Evolutionary conservation across 1,140 invertebrate genomes (phyloP).

Genomic region (Palaemon carinicauda): DNA sequence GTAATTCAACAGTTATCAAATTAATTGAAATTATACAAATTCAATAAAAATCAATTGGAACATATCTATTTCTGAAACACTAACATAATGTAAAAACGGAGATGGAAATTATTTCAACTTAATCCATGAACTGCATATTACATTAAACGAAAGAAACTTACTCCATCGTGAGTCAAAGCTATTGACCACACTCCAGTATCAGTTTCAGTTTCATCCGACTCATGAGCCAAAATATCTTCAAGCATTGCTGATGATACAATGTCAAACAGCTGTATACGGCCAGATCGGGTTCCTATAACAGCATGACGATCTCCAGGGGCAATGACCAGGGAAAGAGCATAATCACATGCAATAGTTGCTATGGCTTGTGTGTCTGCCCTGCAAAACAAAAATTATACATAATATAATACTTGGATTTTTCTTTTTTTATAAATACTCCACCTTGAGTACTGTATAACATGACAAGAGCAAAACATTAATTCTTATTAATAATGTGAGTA

Average conservation of each 20-base stretch:
- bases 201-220: slow-evolving; percentile 67
- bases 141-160: slow-evolving; percentile 63
- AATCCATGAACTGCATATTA: too few relatives aligned
- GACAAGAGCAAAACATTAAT: too few relatives aligned
- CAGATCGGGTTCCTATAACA: slow-evolving; percentile 87
- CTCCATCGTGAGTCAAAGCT: slow-evolving; percentile 77
- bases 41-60: too few relatives aligned
- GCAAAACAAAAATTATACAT: not conserved
- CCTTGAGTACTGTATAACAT: too few relatives aligned
- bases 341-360: slow-evolving; percentile 77
- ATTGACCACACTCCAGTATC: slow-evolving; percentile 74
- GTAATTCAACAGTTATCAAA: too few relatives aligned
- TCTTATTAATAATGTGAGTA: too few relatives aligned
- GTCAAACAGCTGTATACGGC: slow-evolving; percentile 87
- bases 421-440: too few relatives aligned
- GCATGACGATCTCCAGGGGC: slow-evolving; percentile 92
- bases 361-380: slow-evolving; percentile 70
- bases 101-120: too few relatives aligned
- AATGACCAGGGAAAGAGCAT: slow-evolving; percentile 80
- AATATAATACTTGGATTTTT: too few relatives aligned
- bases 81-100: too few relatives aligned
- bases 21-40: too few relatives aligned
- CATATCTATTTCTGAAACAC: too few relatives aligned
- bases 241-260: slow-evolving; percentile 79
- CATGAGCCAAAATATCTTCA: slow-evolving; percentile 82